Evolutionary conservation across 2,888 invertebrate species (phyloP), one percentile per base, ranked within the genome.

Genomic region (Slavum lentiscoides): DNA sequence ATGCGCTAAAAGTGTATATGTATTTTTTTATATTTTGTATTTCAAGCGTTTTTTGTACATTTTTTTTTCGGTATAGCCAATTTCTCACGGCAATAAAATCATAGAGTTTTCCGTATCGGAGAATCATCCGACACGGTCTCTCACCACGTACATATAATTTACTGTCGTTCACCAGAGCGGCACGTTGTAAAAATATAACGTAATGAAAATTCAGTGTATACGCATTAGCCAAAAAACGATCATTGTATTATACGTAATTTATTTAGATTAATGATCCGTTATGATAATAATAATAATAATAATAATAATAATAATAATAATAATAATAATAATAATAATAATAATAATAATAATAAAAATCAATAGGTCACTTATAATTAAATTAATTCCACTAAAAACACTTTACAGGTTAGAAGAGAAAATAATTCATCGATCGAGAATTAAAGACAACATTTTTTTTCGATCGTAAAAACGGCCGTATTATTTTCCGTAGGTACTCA

Each of bases 221-320:
- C 7, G 39, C 7, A 55, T 66, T 74, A 58, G 55, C 66, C 11
- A 74, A 49, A 64, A 66, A 74, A 30, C 1, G 4, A 30, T 4
- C 30, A 30, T 58, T 39, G 58, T 74, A 23, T 67, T 58, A 74
- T 61, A 61, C n/a, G 7, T 43, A 75, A 75, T 75, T 58, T 67
- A 66, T 75, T 75, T 58, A 23, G 66, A 75, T 75, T 67, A 75
- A 75, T 58, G 39, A 23, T 11, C 66, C 74, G 58, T 74, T 74
- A 23, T 21, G 17, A 64, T 55, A n/a, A 69, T 69, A 21, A 23
- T 62, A 66, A 66, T 39, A 62, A 73, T 9, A 43, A 13, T n/a
- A 2, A 30, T 30, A 30, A 30, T 23, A 7, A 58, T 0, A 43
- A 43, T 13, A 49, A 49, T 23, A n/a, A n/a, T n/a, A n/a, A 23